Conservation (phyloP, 2,113 vertebrate species). For the Chloroceryle aenea region DNA sequence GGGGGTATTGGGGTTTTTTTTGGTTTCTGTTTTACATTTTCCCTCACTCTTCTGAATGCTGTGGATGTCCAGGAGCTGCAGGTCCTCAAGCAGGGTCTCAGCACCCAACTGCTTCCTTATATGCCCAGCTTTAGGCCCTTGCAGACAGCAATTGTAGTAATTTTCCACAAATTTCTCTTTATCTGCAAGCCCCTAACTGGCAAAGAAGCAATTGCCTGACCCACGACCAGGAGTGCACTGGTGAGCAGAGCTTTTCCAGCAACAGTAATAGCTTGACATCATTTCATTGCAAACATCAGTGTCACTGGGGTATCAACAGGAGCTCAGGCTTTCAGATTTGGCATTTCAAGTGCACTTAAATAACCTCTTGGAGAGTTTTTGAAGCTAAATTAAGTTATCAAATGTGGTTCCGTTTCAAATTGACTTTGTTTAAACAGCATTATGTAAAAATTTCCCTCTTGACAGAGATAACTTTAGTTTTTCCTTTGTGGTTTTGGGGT, state of each 20-base stretch:
- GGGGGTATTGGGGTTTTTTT: neutral
- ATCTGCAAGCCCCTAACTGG: neutral
- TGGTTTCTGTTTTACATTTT: neutral
- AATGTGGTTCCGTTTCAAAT: neutral
- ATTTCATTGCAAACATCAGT: neutral
- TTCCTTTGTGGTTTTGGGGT: neutral
- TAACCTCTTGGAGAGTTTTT: neutral
- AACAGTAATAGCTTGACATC: neutral
- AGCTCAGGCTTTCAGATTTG: neutral
- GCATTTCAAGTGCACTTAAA: neutral
- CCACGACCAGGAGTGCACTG: neutral
- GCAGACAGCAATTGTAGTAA: accelerated
- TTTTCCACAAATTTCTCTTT: neutral
- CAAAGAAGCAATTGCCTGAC: neutral
- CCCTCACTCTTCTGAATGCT: neutral
- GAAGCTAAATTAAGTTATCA: neutral
- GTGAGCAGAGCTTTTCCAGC: neutral
- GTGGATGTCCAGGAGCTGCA: neutral
- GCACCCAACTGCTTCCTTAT: neutral
- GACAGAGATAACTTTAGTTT: neutral
- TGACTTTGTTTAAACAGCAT: neutral
- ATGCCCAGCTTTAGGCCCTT: neutral
- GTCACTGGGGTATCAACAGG: neutral
- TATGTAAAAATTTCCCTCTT: neutral
- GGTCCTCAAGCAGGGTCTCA: neutral